phyloP scores from a whole-genome alignment of 2,113 vertebrate species.

The Dipodomys merriami region DNA sequence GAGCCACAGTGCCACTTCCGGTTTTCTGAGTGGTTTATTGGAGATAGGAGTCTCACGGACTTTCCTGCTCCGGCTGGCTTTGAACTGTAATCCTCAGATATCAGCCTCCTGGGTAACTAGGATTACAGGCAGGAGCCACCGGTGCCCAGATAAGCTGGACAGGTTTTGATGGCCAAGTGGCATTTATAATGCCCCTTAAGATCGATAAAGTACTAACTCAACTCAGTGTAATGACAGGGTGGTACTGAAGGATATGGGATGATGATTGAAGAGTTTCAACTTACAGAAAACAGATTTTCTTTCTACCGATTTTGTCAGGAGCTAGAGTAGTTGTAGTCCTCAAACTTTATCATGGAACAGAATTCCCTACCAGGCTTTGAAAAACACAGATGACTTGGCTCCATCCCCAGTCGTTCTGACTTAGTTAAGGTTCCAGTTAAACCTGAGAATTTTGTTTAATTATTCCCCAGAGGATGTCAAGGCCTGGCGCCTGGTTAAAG shows the following conservation, averaged over 20 bases:
- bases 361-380: neutral
- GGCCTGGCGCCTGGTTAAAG: neutral
- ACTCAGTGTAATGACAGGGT: neutral
- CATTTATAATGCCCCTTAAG: neutral
- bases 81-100: too few relatives aligned
- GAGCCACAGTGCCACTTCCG: too few relatives aligned
- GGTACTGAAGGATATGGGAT: neutral
- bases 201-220: neutral
- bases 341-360: neutral
- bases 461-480: neutral
- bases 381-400: neutral
- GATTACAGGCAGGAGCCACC: too few relatives aligned
- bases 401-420: neutral
- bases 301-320: neutral
- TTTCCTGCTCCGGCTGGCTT: too few relatives aligned
- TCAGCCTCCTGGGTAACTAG: too few relatives aligned
- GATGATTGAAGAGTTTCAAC: neutral
- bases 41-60: too few relatives aligned
- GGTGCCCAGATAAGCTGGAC: neutral
- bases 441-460: neutral
- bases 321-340: neutral
- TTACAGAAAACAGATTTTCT: neutral
- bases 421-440: neutral
- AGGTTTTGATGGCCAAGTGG: neutral
- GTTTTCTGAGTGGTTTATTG: too few relatives aligned